Percentiles rank a stretch among this genome's conserved stretches.
phyloP scores from a whole-genome alignment of 2,888 invertebrate genomes.

The Abscondita cerata region DNA sequence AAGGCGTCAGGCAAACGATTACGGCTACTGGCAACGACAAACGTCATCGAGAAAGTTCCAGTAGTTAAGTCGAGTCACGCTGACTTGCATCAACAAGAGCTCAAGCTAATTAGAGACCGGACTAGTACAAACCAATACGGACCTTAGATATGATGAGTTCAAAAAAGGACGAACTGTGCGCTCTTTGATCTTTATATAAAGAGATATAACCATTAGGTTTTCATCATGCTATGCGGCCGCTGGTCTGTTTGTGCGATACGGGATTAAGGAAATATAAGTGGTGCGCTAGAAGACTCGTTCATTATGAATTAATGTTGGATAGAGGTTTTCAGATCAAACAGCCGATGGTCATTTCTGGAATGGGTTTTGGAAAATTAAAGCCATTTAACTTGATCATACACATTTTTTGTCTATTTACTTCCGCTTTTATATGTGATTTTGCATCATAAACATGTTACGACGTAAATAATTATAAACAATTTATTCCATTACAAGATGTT shows the following conservation, averaged over 20 bases:
- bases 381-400: conserved; percentile 5
- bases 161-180: conserved; percentile 48
- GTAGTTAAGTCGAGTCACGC: conserved; percentile 45
- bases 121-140: conserved; percentile 50
- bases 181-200: conserved; percentile 59
- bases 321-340: conserved; percentile 47
- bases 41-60: conserved; percentile 24
- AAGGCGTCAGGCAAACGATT: conserved; percentile 30
- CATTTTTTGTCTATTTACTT: not conserved
- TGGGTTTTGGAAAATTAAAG: conserved; percentile 28
- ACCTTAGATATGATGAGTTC: conserved; percentile 56
- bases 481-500: conserved; percentile 19
- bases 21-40: conserved; percentile 25
- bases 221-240: conserved; percentile 57
- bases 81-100: conserved; percentile 51
- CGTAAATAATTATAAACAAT: conserved; percentile 5
- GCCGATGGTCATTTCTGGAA: conserved; percentile 47
- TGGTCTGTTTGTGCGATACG: conserved; percentile 56
- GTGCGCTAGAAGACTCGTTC: conserved; percentile 41
- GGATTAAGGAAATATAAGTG: conserved; percentile 62
- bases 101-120: conserved; percentile 51
- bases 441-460: not conserved
- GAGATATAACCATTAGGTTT: conserved; percentile 61
- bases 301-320: conserved; percentile 34
- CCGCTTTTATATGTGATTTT: not conserved